Conservation (phyloP, 2,888 invertebrate species). For the Lordiphosa andalusiaca region DNA sequence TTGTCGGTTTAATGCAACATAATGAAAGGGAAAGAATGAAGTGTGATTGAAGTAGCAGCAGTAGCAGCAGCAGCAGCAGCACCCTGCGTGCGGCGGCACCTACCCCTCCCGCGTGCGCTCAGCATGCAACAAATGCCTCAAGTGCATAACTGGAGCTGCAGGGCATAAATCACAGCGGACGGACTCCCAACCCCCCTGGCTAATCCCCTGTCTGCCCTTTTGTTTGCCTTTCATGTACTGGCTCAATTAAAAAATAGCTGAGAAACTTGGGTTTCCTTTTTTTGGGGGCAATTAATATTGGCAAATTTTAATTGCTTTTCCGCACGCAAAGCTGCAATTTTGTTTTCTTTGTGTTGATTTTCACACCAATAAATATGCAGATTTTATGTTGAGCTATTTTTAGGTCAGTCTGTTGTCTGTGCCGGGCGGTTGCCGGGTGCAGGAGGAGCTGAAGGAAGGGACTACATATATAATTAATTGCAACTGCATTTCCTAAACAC, state of each 20-base stretch:
- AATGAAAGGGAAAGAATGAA: conserved; percentile 49
- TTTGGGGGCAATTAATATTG: conserved; percentile 62
- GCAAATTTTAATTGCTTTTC: conserved; percentile 69
- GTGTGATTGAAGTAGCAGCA: conserved; percentile 30
- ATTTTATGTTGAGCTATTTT: conserved; percentile 24
- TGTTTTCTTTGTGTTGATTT: conserved; percentile 33
- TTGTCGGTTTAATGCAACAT: conserved; percentile 47
- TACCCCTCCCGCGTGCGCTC: background rate
- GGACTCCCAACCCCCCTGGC: conserved; percentile 44
- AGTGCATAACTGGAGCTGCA: conserved; percentile 64
- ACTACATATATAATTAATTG: conserved; percentile 58
- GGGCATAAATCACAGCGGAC: conserved; percentile 54
- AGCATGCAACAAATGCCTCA: conserved; percentile 70
- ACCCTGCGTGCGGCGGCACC: background rate
- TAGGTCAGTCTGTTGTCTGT: conserved; percentile 13
- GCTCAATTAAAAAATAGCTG: conserved; percentile 67
- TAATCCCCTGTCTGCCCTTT: conserved; percentile 49
- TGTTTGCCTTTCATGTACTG: conserved; percentile 43
- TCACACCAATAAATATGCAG: conserved; percentile 63
- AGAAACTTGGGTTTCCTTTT: conserved; percentile 45
- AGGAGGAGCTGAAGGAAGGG: background rate
- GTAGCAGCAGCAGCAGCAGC: background rate
- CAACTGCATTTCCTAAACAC: conserved; percentile 18
- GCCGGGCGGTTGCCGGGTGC: too few species aligned
- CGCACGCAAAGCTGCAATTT: conserved; percentile 65